Base-by-base conservation (phyloP, 2,113 vertebrate genomes). In the Apodemus speciosus region DNA sequence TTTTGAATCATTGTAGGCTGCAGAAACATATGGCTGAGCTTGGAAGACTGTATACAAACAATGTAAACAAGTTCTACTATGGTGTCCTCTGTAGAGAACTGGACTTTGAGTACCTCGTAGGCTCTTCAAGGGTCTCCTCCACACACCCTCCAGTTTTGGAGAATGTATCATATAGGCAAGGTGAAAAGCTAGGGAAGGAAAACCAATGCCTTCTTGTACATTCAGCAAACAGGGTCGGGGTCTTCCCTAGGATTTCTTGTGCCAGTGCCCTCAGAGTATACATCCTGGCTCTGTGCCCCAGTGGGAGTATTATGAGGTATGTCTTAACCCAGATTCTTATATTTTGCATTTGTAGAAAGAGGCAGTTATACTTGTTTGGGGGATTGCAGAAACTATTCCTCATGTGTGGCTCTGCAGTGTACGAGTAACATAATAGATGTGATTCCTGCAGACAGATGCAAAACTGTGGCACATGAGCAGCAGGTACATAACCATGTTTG, bases 11-110 rank as follows among this genome's bases (percentile, higher is more conserved):
- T 87, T 46, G 46, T 73, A 75, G 83, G 83, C 32, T 87, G 40
- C 53, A 89, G 79, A 96, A 96, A 35, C 95, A 95, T 76, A 94
- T 91, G 84, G 84, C 46, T 84, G 62, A 46, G 56, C 58, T 92
- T 71, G 16, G 64, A 87, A 46, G 94, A 80, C 0, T 76, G 23
- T 92, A 58, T 76, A 94, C 69, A 79, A 92, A 96, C 49, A 69
- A 88, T 71, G 35, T 66, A 66, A 95, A 75, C 18, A 73, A 66
- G 30, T 30, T 64, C 66, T 85, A 38, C 14, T 64, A 11, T 30
- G 20, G 81, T 5, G 8, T 75, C 6, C 18, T 46, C 38, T 75
- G 3, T 3, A 83, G 77, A 86, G 27, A 86, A 71, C 43, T 85
- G 35, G 71, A 58, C n/a, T 83, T 68, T 11, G 3, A 66, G 40